A percentile compares a stretch with the other conserved stretches of the same genome.
Evolutionary conservation across 2,113 vertebrate species (phyloP).

Genomic region (Calidris pugnax): DNA sequence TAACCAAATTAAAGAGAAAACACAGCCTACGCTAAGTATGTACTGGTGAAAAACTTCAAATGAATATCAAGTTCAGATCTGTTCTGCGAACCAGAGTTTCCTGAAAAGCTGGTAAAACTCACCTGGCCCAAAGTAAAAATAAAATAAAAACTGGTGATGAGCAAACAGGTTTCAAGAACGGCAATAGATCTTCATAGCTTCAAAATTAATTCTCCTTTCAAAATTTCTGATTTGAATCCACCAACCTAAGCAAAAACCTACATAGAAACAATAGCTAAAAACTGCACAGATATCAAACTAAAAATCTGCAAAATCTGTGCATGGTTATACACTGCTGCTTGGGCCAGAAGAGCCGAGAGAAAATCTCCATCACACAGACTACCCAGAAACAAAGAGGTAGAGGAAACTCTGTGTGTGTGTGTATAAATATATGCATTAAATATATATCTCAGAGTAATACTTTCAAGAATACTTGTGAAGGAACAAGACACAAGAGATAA

Average conservation of each 20-base stretch:
- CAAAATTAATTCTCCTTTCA: neutral
- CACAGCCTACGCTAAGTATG: neutral
- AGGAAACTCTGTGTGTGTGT: neutral
- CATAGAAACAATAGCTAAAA: neutral
- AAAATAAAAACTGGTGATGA: neutral
- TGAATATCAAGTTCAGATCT: neutral
- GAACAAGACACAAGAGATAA: neutral
- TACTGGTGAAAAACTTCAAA: neutral
- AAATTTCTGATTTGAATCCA: neutral
- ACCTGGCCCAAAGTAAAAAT: neutral
- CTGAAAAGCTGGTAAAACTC: neutral
- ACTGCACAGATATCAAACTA: neutral
- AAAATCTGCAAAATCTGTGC: neutral
- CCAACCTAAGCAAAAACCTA: neutral
- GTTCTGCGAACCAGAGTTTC: neutral
- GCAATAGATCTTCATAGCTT: neutral
- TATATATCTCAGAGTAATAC: neutral
- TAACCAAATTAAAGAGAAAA: conserved; percentile 17
- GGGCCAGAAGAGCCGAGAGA: neutral
- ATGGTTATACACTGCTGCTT: neutral
- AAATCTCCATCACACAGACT: neutral
- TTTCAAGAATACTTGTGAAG: neutral
- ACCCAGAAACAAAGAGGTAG: neutral
- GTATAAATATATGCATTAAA: no score
- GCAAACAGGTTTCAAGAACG: neutral